Percentiles rank a stretch among this genome's conserved stretches.
Conservation (phyloP, 1,140 invertebrate species). For the Hestina assimilis region DNA sequence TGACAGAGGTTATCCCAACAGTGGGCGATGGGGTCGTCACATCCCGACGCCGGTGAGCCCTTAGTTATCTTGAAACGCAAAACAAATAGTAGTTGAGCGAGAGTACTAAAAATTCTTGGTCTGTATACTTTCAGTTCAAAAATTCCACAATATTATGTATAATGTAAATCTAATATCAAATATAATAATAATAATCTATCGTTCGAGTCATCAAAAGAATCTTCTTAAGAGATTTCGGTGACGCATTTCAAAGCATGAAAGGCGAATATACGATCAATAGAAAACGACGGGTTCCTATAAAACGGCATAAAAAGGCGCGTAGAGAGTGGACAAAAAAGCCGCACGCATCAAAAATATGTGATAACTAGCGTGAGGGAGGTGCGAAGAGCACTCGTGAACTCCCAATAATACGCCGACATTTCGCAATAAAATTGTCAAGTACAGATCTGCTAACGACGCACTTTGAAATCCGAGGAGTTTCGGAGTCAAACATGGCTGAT, state of each 20-base stretch:
- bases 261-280: background rate
- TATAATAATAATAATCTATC: no score
- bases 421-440: constrained; percentile 70
- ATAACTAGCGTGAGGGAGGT: constrained; percentile 72
- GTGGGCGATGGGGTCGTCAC: no score
- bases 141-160: no score
- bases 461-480: constrained; percentile 55
- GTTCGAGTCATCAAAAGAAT: background rate
- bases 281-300: background rate
- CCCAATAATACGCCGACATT: constrained; percentile 56
- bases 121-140: no score
- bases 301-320: constrained; percentile 40
- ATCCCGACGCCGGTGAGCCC: no score
- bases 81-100: no score
- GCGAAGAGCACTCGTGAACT: constrained; percentile 50
- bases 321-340: constrained; percentile 49
- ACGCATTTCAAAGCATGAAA: background rate
- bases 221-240: background rate
- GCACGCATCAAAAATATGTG: constrained; percentile 65
- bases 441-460: constrained; percentile 67
- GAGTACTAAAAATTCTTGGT: no score
- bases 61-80: no score
- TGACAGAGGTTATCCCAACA: no score
- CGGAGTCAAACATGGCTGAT: constrained; percentile 44
- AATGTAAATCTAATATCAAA: no score